These are phyloP conservation scores for Acleris literana DNA, from an alignment of 2,888 invertebrate genomes.

Conservation along the genomic window DNA sequence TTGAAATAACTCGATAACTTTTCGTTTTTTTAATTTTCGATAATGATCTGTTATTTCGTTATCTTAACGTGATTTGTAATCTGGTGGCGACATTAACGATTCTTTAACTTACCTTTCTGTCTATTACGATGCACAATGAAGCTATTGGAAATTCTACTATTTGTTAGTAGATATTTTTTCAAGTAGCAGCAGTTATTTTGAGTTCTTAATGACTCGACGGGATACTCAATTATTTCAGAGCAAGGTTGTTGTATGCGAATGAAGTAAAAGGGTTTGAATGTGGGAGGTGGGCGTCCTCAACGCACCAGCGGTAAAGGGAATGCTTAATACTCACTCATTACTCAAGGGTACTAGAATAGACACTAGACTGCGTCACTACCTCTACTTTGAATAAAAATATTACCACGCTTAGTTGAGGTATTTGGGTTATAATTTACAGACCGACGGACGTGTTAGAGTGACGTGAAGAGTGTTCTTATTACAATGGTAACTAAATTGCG, in stretches of 20 bases:
- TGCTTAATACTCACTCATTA: conserved; percentile 21
- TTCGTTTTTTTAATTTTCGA: not conserved
- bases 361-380: conserved; percentile 13
- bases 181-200: conserved; percentile 6
- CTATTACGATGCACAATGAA: conserved; percentile 17
- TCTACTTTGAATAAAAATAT: conserved; percentile 17
- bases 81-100: conserved; percentile 17
- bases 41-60: conserved; percentile 19
- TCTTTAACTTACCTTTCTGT: conserved; percentile 24
- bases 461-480: not conserved
- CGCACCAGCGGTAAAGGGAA: conserved; percentile 42
- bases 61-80: conserved; percentile 18
- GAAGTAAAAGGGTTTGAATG: conserved; percentile 52
- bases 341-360: conserved; percentile 19
- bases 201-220: conserved; percentile 7
- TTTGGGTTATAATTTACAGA: no score
- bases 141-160: conserved; percentile 13
- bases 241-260: conserved; percentile 50
- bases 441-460: not conserved
- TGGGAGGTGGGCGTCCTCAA: conserved; percentile 61
- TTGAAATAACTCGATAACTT: no score
- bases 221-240: conserved; percentile 16
- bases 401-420: not conserved
- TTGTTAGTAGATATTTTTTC: conserved; percentile 9
- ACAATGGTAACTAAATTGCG: no score